Percentiles rank a stretch among this genome's conserved stretches.
These are phyloP conservation scores for Entelurus aequoreus DNA, from an alignment of 2,113 vertebrate species.

Conservation along the genomic window DNA sequence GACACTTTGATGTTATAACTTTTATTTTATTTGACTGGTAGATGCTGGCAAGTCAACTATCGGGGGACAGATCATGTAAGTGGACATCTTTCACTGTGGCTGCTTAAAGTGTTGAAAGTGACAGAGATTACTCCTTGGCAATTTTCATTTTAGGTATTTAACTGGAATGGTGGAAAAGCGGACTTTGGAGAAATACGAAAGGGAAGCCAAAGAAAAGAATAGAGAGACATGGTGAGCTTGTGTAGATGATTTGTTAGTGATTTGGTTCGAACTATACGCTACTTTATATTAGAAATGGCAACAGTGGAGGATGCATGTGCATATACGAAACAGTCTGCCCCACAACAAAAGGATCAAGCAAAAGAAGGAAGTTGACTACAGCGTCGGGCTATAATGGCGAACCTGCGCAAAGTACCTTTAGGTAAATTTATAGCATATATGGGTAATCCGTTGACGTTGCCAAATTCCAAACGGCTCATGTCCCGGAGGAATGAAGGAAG, in stretches of 20 bases:
- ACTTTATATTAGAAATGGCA: too few relatives aligned
- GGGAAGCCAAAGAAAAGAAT: slow-evolving; percentile 99
- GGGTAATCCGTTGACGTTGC: too few relatives aligned
- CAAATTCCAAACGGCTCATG: too few relatives aligned
- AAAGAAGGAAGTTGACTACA: too few relatives aligned
- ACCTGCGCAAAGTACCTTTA: too few relatives aligned
- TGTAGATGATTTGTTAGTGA: slow-evolving; percentile 44
- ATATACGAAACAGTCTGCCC: too few relatives aligned
- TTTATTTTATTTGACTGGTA: slow-evolving; percentile 36
- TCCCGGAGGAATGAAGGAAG: too few relatives aligned
- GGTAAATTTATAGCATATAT: too few relatives aligned
- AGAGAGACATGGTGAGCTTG: slow-evolving; percentile 94
- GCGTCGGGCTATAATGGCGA: too few relatives aligned
- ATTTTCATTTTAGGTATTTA: slow-evolving; percentile 80
- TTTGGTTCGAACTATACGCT: too few relatives aligned
- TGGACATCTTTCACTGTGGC: neutral
- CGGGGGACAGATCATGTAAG: slow-evolving; percentile 99
- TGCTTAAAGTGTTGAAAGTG: neutral
- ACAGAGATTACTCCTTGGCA: neutral
- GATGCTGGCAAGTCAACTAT: slow-evolving; percentile 99
- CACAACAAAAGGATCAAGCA: too few relatives aligned
- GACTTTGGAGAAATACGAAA: slow-evolving; percentile 98
- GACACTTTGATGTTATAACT: neutral
- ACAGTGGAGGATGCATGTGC: too few relatives aligned
- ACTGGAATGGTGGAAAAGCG: slow-evolving; percentile 99